Conservation (phyloP, 1,140 invertebrate genomes). For the Bombus picipes region DNA sequence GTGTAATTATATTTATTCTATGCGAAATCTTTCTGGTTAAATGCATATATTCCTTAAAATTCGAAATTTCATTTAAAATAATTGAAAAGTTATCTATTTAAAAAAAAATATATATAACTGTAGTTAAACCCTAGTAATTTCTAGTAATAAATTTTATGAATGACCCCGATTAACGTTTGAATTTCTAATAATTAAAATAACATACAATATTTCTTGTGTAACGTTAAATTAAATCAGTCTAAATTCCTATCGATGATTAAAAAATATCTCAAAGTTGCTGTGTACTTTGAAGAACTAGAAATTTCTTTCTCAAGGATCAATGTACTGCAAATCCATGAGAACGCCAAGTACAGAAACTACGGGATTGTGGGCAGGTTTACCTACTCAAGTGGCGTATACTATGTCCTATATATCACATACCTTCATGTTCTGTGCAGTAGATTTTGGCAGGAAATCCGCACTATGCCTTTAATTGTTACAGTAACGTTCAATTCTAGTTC, state of each 20-base stretch:
- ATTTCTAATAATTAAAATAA: too few relatives aligned
- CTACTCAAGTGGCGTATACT: background rate
- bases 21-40: too few relatives aligned
- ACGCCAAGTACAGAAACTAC: background rate
- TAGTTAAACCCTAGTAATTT: too few relatives aligned
- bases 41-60: too few relatives aligned
- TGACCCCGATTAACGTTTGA: too few relatives aligned
- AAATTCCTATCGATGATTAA: background rate
- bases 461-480: constrained; percentile 12
- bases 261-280: background rate
- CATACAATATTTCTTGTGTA: too few relatives aligned
- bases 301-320: background rate
- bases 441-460: background rate
- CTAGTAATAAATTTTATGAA: too few relatives aligned
- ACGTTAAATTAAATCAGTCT: background rate
- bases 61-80: too few relatives aligned
- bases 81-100: too few relatives aligned
- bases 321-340: background rate
- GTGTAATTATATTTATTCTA: too few relatives aligned
- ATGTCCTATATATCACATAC: background rate
- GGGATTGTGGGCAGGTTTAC: constrained; percentile 2
- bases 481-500: background rate
- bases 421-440: background rate
- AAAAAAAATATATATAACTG: too few relatives aligned
- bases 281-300: too few relatives aligned